Conservation (phyloP, 2,797 vertebrate genomes). For the Hapalemur alaotrensis region DNA sequence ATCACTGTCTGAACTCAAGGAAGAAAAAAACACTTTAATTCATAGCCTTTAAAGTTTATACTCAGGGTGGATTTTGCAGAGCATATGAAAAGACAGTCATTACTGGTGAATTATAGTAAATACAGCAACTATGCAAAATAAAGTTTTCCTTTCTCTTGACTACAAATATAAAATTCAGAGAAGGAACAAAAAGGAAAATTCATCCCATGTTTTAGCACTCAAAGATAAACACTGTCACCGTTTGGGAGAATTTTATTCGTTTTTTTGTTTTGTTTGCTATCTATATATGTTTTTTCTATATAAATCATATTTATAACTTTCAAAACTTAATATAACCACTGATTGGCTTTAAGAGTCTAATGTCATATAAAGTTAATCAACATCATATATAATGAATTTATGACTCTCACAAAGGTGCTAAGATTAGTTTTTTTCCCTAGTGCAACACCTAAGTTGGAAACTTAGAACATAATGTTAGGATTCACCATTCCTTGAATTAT, state of each 20-base stretch:
- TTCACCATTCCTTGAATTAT: neutral
- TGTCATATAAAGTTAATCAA: neutral
- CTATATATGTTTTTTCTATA: neutral
- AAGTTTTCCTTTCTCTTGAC: neutral
- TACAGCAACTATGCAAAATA: neutral
- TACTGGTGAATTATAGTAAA: neutral
- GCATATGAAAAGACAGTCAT: neutral
- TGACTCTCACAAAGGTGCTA: conserved; percentile 13
- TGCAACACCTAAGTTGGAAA: neutral
- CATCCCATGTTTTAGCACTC: neutral
- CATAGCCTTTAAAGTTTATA: neutral
- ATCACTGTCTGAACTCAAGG: neutral
- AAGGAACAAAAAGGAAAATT: conserved; percentile 21
- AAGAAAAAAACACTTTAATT: conserved; percentile 1
- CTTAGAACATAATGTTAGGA: neutral
- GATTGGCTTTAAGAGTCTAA: conserved; percentile 13
- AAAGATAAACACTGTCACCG: neutral
- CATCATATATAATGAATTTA: conserved; percentile 23
- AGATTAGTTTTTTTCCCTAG: neutral
- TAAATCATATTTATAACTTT: neutral
- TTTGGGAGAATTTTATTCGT: neutral
- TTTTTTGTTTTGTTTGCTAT: neutral
- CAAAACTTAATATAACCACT: neutral
- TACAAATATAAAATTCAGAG: conserved; percentile 28
- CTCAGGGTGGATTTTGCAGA: neutral